Conservation (phyloP, 1,140 invertebrate genomes). For the Eupeodes corollae region DNA sequence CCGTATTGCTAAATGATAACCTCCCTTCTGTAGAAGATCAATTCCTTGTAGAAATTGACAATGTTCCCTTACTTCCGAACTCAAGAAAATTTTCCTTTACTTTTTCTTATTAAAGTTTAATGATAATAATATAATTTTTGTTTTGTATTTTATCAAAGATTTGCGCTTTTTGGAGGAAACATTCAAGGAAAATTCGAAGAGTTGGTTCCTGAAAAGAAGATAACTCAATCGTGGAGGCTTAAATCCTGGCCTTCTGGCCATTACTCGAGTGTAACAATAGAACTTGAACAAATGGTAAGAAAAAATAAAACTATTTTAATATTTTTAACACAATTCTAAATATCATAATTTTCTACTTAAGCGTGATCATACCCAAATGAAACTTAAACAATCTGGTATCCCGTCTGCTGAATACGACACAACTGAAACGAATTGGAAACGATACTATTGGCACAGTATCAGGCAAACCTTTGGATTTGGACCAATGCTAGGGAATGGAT, state of each 20-base stretch:
- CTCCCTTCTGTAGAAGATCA: no score
- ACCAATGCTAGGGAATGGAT: slow-evolving; percentile 41
- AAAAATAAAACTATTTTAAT: neutral
- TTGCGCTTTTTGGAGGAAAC: slow-evolving; percentile 86
- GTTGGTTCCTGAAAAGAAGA: slow-evolving; percentile 69
- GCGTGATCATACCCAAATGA: slow-evolving; percentile 71
- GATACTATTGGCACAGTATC: slow-evolving; percentile 88
- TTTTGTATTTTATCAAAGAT: slow-evolving; percentile 36
- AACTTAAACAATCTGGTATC: slow-evolving; percentile 67
- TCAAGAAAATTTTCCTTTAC: no score
- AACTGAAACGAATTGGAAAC: slow-evolving; percentile 78
- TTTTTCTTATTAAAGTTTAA: no score
- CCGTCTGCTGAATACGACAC: slow-evolving; percentile 65
- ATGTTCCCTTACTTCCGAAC: no score
- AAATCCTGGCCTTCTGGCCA: slow-evolving; percentile 90
- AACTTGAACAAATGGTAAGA: slow-evolving; percentile 67
- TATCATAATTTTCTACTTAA: slow-evolving; percentile 22
- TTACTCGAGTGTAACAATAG: slow-evolving; percentile 78
- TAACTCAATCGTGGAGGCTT: slow-evolving; percentile 88
- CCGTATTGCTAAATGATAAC: no score
- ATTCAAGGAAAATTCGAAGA: slow-evolving; percentile 81
- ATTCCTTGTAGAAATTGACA: no score
- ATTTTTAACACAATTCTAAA: neutral
- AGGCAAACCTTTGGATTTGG: slow-evolving; percentile 88
- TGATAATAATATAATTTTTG: no score